Evolutionary conservation across 1,140 invertebrate genomes (phyloP), one percentile per base, ranked within the genome.

Genomic region (Cyclargus thomasi): DNA sequence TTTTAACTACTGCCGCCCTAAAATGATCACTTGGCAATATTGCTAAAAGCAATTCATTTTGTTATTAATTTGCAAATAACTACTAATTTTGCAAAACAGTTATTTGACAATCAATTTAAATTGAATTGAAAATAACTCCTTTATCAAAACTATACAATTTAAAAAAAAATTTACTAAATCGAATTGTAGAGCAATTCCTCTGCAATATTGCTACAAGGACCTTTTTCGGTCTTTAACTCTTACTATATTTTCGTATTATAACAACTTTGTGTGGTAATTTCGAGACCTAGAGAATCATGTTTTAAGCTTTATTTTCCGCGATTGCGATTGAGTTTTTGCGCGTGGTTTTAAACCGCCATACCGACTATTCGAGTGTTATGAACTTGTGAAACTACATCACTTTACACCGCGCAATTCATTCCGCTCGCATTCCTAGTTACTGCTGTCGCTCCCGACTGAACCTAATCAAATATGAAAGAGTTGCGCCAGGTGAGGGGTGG

Each of bases 381-480:
- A 59, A 39, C 57, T 59, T 21, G 55, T 59, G 18, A 59, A 39
- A 62, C 53, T 39, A 36, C 53, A 4, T 62, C 23, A 20, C 36
- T 21, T 67, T 59, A 59, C 21, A 5, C 29, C 65, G 3, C 23
- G 22, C 65, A 59, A 57, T 36, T 66, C 65, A 57, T 66, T 66
- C 35, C 53, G 21, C 62, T 70, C 63, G 71, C 72, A 80, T 81
- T 80, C 79, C 78, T 79, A 83, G 81, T 86, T 81, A 83, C 77
- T 70, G 79, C 75, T 85, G 78, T 69, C 81, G 80, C 80, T 81
- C 76, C 78, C 78, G 72, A 75, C 81, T 81, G 80, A 83, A 82
- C 74, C 78, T 85, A 86, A 87, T 89, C 85, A 89, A 89, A 87
- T 86, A 89, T 87, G 79, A 78, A 86, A 76, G 79, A 79, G 72